Evolutionary conservation across 2,888 invertebrate species (phyloP).

Genomic region (Mythimna pallens): DNA sequence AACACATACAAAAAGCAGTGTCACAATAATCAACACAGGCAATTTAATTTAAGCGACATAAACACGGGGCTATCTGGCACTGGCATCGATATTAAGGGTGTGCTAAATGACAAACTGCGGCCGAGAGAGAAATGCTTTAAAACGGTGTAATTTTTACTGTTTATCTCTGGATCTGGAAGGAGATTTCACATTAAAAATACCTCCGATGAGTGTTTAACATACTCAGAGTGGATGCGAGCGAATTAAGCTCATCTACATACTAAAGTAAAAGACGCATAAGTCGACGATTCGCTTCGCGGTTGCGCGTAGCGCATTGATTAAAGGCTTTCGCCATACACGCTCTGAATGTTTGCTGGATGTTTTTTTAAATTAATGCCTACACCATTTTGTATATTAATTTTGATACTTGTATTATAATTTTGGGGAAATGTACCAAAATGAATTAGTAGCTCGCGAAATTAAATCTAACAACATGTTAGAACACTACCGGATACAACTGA

Average conservation of each 20-base stretch:
- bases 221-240: slow-evolving; percentile 70
- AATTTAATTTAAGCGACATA: slow-evolving; percentile 89
- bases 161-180: slow-evolving; percentile 82
- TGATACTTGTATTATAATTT: slow-evolving; percentile 71
- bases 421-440: slow-evolving; percentile 64
- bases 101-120: slow-evolving; percentile 89
- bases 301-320: slow-evolving; percentile 77
- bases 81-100: slow-evolving; percentile 88
- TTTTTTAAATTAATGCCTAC: slow-evolving; percentile 74
- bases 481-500: slow-evolving; percentile 41
- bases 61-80: slow-evolving; percentile 86
- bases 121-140: slow-evolving; percentile 85
- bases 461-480: slow-evolving; percentile 56
- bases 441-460: slow-evolving; percentile 61
- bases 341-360: slow-evolving; percentile 71
- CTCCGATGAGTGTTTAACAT: slow-evolving; percentile 79
- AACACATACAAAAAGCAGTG: slow-evolving; percentile 82
- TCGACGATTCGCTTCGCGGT: slow-evolving; percentile 73
- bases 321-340: slow-evolving; percentile 76
- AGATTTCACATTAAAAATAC: slow-evolving; percentile 83
- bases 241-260: slow-evolving; percentile 79
- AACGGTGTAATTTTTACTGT: slow-evolving; percentile 85
- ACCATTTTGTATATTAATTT: slow-evolving; percentile 72
- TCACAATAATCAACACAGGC: slow-evolving; percentile 87
- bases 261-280: slow-evolving; percentile 71